Percentiles rank a stretch among this genome's conserved stretches.
Evolutionary conservation across 2,113 vertebrate species (phyloP).

Genomic region (Thalassarche chlororhynchos): DNA sequence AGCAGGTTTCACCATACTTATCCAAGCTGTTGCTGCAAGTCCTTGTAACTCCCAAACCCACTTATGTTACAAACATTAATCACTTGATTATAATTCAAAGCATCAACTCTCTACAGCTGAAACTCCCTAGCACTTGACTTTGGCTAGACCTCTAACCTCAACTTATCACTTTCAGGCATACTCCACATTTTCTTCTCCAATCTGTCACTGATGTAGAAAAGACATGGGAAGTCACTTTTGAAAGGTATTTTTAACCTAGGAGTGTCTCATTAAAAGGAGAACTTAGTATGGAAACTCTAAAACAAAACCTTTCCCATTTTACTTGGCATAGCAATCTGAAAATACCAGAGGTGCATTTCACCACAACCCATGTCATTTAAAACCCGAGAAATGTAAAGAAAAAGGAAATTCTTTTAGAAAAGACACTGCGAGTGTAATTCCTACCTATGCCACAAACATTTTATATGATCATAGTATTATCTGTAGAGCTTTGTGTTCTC

Average conservation of each 20-base stretch:
- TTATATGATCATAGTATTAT: neutral
- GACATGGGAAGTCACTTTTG: neutral
- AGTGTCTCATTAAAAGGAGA: constrained; percentile 18
- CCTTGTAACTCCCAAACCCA: constrained; percentile 23
- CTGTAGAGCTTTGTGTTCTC: neutral
- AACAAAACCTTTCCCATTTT: neutral
- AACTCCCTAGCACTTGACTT: constrained; percentile 67
- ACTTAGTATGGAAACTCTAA: neutral
- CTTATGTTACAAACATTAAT: constrained; percentile 58
- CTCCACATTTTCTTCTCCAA: constrained; percentile 15
- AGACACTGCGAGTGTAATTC: neutral
- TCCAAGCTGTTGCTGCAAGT: constrained; percentile 43
- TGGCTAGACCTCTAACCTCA: constrained; percentile 58
- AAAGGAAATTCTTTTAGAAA: neutral
- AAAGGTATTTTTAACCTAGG: constrained; percentile 39
- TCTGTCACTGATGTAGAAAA: constrained; percentile 5
- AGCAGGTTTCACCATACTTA: constrained; percentile 42
- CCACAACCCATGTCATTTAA: neutral
- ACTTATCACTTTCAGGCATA: constrained; percentile 38
- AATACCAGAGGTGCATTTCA: neutral
- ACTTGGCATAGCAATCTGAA: neutral
- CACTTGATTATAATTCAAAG: constrained; percentile 63
- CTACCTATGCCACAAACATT: neutral
- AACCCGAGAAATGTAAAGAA: neutral
- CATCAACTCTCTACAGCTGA: constrained; percentile 51